These are phyloP conservation scores for Heliopora coerulea DNA, from an alignment of 92 coral and sea anemone genomes.

Conservation along the genomic window DNA sequence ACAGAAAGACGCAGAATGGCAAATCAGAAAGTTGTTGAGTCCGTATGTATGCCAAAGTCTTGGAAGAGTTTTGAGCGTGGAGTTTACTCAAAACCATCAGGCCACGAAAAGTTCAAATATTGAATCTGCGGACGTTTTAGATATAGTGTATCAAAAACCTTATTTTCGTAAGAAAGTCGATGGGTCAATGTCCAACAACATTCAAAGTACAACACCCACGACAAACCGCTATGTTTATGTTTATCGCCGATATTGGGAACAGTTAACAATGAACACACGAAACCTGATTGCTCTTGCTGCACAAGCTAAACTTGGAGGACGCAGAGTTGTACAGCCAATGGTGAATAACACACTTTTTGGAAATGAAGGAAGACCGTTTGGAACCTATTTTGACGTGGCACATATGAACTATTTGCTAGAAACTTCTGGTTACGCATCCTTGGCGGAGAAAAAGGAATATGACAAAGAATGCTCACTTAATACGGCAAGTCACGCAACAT, in stretches of 20 bases:
- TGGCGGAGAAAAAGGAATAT: slow-evolving; percentile 64
- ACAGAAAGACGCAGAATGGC: too few relatives aligned
- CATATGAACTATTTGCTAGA: slow-evolving; percentile 60
- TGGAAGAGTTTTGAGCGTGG: too few relatives aligned
- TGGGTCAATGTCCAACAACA: too few relatives aligned
- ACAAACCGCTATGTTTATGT: background rate
- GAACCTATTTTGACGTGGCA: slow-evolving; percentile 68
- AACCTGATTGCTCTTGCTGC: slow-evolving; percentile 75
- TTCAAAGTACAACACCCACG: too few relatives aligned
- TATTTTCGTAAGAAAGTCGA: too few relatives aligned
- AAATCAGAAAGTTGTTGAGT: too few relatives aligned
- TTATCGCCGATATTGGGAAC: slow-evolving; percentile 79
- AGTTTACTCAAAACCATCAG: too few relatives aligned
- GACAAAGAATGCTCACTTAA: slow-evolving; percentile 57
- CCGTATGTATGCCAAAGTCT: too few relatives aligned
- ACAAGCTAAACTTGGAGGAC: slow-evolving; percentile 59
- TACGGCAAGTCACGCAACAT: slow-evolving; percentile 49
- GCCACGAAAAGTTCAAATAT: too few relatives aligned
- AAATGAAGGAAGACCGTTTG: slow-evolving; percentile 76
- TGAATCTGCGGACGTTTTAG: too few relatives aligned
- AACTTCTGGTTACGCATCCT: slow-evolving; percentile 52
- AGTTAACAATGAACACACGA: slow-evolving; percentile 80
- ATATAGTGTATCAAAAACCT: too few relatives aligned
- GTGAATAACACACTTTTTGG: slow-evolving; percentile 85
- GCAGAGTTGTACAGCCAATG: slow-evolving; percentile 79